These are phyloP conservation scores for Lasioglossum vierecki DNA, from an alignment of 2,888 invertebrate genomes.

Conservation along the genomic window DNA sequence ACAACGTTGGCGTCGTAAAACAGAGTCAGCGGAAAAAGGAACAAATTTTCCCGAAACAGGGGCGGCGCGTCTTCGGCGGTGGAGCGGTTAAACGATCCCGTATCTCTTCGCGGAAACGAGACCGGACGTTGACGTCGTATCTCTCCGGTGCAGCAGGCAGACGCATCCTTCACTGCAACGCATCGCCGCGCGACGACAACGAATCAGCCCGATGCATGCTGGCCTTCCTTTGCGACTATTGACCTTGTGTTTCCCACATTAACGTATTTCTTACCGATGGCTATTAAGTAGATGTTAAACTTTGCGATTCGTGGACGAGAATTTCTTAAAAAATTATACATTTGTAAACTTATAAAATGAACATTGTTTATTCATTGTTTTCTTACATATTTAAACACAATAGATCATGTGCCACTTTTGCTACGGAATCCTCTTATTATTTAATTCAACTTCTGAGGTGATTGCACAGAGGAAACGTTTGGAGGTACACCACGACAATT, in stretches of 20 bases:
- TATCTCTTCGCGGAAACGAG: constrained; percentile 30
- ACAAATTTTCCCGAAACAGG: constrained; percentile 28
- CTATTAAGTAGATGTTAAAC: not conserved
- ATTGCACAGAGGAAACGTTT: not conserved
- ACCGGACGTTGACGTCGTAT: constrained; percentile 17
- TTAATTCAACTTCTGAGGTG: not conserved
- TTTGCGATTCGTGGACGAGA: not conserved
- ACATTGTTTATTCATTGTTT: no score
- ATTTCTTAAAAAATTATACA: not conserved
- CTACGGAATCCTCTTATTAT: not conserved
- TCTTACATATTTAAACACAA: not conserved
- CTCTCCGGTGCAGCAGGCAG: constrained; percentile 16
- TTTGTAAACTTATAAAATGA: no score
- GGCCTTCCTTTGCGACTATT: constrained; percentile 3
- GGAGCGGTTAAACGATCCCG: constrained; percentile 30
- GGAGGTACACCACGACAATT: not conserved
- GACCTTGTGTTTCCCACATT: constrained; percentile 54
- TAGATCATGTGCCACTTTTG: not conserved
- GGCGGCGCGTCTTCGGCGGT: constrained; percentile 17
- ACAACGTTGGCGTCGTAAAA: constrained; percentile 16
- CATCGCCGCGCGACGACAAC: constrained; percentile 23
- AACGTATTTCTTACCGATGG: constrained; percentile 26
- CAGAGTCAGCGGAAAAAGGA: not conserved
- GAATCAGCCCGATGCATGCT: constrained; percentile 18
- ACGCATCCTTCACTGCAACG: constrained; percentile 34